Conservation (phyloP, 2,888 invertebrate species). For the Drosophila mercatorum region DNA sequence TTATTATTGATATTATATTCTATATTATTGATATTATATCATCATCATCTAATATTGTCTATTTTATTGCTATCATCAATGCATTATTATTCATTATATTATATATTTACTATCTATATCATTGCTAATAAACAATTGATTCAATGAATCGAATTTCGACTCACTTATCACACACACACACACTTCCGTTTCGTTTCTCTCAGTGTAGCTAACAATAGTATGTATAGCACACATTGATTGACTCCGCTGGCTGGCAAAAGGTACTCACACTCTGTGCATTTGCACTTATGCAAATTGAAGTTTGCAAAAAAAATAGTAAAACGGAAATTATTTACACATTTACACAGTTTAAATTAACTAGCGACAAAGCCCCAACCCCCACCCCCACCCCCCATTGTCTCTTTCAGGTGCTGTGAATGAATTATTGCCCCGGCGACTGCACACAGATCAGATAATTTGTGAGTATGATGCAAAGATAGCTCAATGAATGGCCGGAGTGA, state of each 20-base stretch:
- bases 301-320: constrained; percentile 56
- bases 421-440: constrained; percentile 38
- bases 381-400: background rate
- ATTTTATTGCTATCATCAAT: no score
- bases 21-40: no score
- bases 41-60: no score
- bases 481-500: constrained; percentile 62
- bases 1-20: no score
- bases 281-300: constrained; percentile 47
- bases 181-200: constrained; percentile 9
- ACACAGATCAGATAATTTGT: constrained; percentile 56
- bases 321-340: constrained; percentile 78
- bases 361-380: constrained; percentile 26
- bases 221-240: constrained; percentile 9
- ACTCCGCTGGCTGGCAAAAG: constrained; percentile 19
- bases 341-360: constrained; percentile 71
- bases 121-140: no score
- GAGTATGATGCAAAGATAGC: constrained; percentile 56
- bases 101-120: no score
- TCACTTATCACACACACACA: background rate
- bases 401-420: constrained; percentile 44
- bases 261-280: constrained; percentile 9
- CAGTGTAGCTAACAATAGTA: constrained; percentile 31
- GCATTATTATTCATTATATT: no score
- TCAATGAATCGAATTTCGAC: background rate